A percentile compares a stretch with the other conserved stretches of the same genome.
phyloP scores from a whole-genome alignment of 2,888 invertebrate genomes.

The Chrysina gloriosa region DNA sequence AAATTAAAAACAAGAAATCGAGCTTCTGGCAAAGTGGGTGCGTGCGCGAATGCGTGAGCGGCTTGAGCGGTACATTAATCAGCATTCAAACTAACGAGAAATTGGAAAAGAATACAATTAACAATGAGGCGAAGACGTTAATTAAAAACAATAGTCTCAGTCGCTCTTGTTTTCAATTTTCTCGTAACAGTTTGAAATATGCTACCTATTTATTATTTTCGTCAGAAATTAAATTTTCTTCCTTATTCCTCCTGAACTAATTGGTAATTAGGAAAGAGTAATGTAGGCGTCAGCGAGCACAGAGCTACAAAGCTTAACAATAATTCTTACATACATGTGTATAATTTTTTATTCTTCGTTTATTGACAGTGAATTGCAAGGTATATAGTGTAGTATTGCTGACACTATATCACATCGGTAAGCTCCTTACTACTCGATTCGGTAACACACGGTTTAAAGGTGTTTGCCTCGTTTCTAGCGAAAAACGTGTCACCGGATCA shows the following conservation, averaged over 20 bases:
- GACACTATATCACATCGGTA: too few species aligned
- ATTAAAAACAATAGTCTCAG: constrained; percentile 1
- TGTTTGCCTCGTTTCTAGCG: too few species aligned
- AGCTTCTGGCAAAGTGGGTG: constrained; percentile 15
- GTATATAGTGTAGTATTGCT: too few species aligned
- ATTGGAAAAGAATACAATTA: constrained; percentile 11
- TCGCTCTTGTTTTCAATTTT: background rate
- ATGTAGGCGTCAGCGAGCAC: background rate
- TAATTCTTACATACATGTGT: too few species aligned
- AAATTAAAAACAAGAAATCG: constrained; percentile 40
- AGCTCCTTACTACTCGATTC: too few species aligned
- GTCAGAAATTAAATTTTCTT: background rate
- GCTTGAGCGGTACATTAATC: constrained; percentile 29
- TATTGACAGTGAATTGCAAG: too few species aligned
- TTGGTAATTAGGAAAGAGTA: background rate
- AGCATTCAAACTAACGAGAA: constrained; percentile 39
- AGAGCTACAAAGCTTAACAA: background rate
- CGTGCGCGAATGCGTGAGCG: constrained; percentile 11
- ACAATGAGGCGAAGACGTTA: background rate
- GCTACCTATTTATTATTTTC: background rate
- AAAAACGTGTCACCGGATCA: too few species aligned
- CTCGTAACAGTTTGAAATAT: background rate
- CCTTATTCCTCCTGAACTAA: background rate
- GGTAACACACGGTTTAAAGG: too few species aligned
- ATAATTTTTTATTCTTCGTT: too few species aligned